Evolutionary conservation across 2,888 invertebrate species (phyloP).

Genomic region (Lithophane semibrunnea): DNA sequence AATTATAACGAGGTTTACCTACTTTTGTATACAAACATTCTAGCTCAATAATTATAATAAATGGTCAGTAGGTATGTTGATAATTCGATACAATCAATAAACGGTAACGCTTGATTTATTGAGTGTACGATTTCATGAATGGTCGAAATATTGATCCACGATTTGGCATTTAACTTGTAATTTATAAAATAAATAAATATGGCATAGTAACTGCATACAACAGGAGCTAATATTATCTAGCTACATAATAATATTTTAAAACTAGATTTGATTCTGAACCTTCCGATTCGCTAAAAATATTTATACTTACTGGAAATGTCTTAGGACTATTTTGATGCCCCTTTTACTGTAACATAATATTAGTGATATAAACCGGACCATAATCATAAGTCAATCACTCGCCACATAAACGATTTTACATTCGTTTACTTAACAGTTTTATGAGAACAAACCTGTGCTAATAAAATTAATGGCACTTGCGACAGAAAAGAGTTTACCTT

Average conservation of each 20-base stretch:
- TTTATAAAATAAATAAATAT: not conserved
- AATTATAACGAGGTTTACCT: not conserved
- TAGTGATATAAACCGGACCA: constrained; percentile 47
- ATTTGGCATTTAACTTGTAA: not conserved
- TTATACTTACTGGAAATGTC: not conserved
- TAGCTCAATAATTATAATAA: not conserved
- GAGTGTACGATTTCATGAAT: not conserved
- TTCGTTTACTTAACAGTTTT: constrained; percentile 52
- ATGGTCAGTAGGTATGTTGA: not conserved
- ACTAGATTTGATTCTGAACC: not conserved
- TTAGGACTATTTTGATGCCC: not conserved
- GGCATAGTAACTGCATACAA: not conserved
- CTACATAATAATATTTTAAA: not conserved
- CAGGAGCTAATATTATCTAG: not conserved
- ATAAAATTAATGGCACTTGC: constrained; percentile 50
- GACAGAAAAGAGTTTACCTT: constrained; percentile 33
- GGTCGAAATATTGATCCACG: not conserved
- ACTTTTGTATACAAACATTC: not conserved
- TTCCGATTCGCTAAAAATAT: not conserved
- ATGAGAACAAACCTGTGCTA: constrained; percentile 32
- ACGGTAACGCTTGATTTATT: not conserved
- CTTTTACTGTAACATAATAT: constrained; percentile 24
- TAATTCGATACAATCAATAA: not conserved
- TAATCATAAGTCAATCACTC: constrained; percentile 63
- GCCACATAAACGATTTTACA: constrained; percentile 53